Percentiles rank a stretch among this genome's conserved stretches.
Evolutionary conservation across 2,888 invertebrate species (phyloP).

Genomic region (Heliconius erato): DNA sequence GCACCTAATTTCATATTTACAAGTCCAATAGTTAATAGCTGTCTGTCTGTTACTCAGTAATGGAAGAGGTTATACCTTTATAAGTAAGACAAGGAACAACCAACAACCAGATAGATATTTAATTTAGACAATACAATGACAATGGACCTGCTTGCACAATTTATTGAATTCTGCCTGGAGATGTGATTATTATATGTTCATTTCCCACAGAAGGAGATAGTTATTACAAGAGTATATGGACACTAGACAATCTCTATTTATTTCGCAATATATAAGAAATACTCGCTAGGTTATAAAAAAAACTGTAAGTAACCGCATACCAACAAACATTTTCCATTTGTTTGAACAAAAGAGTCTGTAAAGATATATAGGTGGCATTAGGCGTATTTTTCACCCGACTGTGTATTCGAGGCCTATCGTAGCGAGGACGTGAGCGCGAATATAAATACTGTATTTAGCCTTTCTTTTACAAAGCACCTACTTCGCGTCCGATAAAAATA

Average conservation of each 20-base stretch:
- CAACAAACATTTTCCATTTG: constrained; percentile 13
- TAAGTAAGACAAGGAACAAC: too few relatives aligned
- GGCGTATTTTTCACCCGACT: constrained; percentile 21
- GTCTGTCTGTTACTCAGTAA: too few relatives aligned
- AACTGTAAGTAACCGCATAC: neutral
- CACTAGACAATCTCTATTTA: neutral
- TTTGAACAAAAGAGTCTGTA: constrained; percentile 19
- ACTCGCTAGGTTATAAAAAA: neutral
- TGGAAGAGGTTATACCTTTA: too few relatives aligned
- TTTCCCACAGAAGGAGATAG: neutral
- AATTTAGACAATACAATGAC: too few relatives aligned
- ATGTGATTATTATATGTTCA: too few relatives aligned
- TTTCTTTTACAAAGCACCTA: constrained; percentile 34
- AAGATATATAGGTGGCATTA: constrained; percentile 29
- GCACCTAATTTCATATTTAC: too few relatives aligned
- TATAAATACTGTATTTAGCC: constrained; percentile 47
- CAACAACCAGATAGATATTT: too few relatives aligned
- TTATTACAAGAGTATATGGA: too few relatives aligned
- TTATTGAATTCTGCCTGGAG: too few relatives aligned
- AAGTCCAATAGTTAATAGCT: too few relatives aligned
- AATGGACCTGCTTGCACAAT: too few relatives aligned
- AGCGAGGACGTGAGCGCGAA: constrained; percentile 44
- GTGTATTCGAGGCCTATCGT: constrained; percentile 25
- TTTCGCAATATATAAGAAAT: neutral
- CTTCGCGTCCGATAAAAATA: constrained; percentile 26